Evolutionary conservation across 2,113 vertebrate species (phyloP).

Genomic region (Naja naja): DNA sequence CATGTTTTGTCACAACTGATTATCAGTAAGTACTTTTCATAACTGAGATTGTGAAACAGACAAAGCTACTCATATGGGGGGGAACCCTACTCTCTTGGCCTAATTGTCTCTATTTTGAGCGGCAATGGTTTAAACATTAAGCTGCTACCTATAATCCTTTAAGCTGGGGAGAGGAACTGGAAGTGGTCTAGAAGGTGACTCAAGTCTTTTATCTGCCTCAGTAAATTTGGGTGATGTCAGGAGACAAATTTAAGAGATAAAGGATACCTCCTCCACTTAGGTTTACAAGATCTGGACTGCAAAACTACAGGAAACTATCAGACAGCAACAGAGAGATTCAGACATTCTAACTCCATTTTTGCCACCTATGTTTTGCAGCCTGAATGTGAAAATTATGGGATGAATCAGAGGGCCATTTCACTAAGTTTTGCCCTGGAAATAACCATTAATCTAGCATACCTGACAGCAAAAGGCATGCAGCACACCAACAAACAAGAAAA

Average conservation of each 20-base stretch:
- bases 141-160: not conserved
- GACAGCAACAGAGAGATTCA: not conserved
- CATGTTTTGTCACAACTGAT: not conserved
- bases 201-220: not conserved
- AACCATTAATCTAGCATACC: not conserved
- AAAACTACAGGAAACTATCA: not conserved
- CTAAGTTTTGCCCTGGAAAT: not conserved
- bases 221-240: not conserved
- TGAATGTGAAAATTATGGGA: not conserved
- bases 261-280: not conserved
- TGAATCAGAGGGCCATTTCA: not conserved
- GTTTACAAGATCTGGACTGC: not conserved
- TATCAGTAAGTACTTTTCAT: not conserved
- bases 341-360: not conserved
- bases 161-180: not conserved
- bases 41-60: not conserved
- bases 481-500: not conserved
- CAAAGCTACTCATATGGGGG: not conserved
- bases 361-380: not conserved
- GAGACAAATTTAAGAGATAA: not conserved
- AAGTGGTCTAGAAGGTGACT: not conserved
- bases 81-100: not conserved
- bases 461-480: not conserved
- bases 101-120: not conserved
- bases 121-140: not conserved